phyloP scores from a whole-genome alignment of 2,113 vertebrate species.

The Pungitius pungitius region DNA sequence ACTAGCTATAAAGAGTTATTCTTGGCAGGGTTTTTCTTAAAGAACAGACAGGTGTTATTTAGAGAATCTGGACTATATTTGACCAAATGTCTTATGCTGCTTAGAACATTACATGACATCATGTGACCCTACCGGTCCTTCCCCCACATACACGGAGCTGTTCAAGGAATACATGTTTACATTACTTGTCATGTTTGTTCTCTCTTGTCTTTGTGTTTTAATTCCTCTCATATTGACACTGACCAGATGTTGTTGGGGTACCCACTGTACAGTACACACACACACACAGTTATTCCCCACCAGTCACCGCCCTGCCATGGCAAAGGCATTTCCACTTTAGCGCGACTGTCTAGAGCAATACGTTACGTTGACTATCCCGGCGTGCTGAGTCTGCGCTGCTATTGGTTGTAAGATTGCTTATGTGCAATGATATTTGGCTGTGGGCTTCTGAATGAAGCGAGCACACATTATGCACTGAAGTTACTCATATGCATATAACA shows the following conservation, averaged over 20 bases:
- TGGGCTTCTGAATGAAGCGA: constrained; percentile 34
- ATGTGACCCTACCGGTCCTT: constrained; percentile 1
- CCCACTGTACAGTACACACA: constrained; percentile 25
- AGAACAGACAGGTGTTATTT: constrained; percentile 37
- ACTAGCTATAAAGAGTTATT: constrained; percentile 49
- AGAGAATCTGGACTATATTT: constrained; percentile 46
- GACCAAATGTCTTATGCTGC: constrained; percentile 64
- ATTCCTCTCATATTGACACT: constrained; percentile 49
- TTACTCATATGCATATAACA: constrained; percentile 44
- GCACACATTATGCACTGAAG: constrained; percentile 66
- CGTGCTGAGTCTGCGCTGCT: constrained; percentile 37
- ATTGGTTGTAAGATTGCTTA: constrained; percentile 30
- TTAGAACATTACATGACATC: constrained; percentile 30
- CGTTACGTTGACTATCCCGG: constrained; percentile 44
- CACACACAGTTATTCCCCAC: constrained; percentile 15
- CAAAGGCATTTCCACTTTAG: constrained; percentile 37
- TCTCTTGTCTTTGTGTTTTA: constrained; percentile 41
- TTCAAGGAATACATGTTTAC: constrained; percentile 64
- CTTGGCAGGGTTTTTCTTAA: constrained; percentile 32
- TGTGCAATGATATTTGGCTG: constrained; percentile 52
- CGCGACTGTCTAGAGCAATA: constrained; percentile 52
- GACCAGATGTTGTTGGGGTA: constrained; percentile 46
- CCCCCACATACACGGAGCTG: constrained; percentile 29
- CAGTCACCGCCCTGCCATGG: constrained; percentile 34
- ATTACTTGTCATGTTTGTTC: constrained; percentile 53